Evolutionary conservation across 2,113 vertebrate species (phyloP).

Genomic region (Acanthochromis polyacanthus): DNA sequence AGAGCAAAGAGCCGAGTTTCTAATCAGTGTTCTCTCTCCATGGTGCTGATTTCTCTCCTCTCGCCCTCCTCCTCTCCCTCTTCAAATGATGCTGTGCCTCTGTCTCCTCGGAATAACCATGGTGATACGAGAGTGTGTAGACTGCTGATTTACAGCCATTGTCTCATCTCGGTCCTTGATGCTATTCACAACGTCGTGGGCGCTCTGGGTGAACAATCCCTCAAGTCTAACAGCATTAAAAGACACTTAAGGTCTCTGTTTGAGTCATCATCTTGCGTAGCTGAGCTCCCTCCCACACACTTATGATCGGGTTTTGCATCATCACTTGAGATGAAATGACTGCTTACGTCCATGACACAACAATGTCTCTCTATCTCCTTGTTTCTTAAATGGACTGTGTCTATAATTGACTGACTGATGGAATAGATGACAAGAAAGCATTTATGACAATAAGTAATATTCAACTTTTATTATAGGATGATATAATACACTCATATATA

Average conservation of each 20-base stretch:
- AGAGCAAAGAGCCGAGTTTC: neutral
- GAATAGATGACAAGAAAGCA: neutral
- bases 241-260: slow-evolving; percentile 3
- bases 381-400: neutral
- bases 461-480: slow-evolving; percentile 35
- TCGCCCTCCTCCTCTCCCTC: neutral
- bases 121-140: slow-evolving; percentile 14
- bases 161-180: slow-evolving; percentile 13
- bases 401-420: neutral
- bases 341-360: neutral
- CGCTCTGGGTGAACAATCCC: neutral
- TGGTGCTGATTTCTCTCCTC: slow-evolving; percentile 73
- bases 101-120: slow-evolving; percentile 8
- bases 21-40: slow-evolving; percentile 58
- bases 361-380: neutral
- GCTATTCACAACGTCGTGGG: slow-evolving; percentile 17
- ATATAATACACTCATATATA: neutral
- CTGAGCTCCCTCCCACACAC: slow-evolving; percentile 28
- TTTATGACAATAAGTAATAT: slow-evolving; percentile 7
- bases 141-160: slow-evolving; percentile 13
- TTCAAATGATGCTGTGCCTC: neutral
- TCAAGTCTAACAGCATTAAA: neutral
- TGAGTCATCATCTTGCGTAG: slow-evolving; percentile 39
- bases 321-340: slow-evolving; percentile 2
- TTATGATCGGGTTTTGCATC: slow-evolving; percentile 15